These are phyloP conservation scores for Arctopsyche grandis DNA, from an alignment of 1,140 invertebrate species.

Conservation along the genomic window DNA sequence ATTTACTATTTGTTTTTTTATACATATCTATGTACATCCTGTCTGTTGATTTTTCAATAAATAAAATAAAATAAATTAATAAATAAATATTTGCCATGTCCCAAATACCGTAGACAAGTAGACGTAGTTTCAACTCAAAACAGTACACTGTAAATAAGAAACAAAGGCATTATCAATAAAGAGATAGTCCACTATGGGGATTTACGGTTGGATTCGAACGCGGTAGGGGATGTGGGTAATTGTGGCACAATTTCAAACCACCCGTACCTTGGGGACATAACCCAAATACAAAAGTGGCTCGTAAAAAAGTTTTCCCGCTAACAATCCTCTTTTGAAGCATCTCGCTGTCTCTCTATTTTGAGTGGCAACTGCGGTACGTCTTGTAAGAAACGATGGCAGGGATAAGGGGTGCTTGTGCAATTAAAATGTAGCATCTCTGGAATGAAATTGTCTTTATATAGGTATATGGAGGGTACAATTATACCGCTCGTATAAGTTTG, in stretches of 20 bases:
- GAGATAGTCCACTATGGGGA: no score
- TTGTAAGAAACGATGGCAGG: neutral
- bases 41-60: no score
- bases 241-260: conserved; percentile 15
- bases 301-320: conserved; percentile 24
- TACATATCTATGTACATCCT: no score
- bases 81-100: no score
- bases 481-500: neutral
- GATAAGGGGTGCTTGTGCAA: neutral
- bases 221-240: conserved; percentile 13
- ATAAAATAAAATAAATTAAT: no score
- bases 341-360: conserved; percentile 11
- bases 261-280: conserved; percentile 23
- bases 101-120: no score
- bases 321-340: conserved; percentile 21
- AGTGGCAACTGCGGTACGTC: neutral
- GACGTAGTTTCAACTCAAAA: no score
- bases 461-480: neutral
- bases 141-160: no score
- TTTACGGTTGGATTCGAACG: neutral
- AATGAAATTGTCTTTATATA: conserved; percentile 11
- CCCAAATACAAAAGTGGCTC: conserved; percentile 31
- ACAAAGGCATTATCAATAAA: no score
- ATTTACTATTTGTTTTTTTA: no score
- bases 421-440: conserved; percentile 13